A percentile compares a stretch with the other conserved stretches of the same genome.
These are phyloP conservation scores for Riptortus pedestris DNA, from an alignment of 1,140 invertebrate genomes.

Conservation along the genomic window DNA sequence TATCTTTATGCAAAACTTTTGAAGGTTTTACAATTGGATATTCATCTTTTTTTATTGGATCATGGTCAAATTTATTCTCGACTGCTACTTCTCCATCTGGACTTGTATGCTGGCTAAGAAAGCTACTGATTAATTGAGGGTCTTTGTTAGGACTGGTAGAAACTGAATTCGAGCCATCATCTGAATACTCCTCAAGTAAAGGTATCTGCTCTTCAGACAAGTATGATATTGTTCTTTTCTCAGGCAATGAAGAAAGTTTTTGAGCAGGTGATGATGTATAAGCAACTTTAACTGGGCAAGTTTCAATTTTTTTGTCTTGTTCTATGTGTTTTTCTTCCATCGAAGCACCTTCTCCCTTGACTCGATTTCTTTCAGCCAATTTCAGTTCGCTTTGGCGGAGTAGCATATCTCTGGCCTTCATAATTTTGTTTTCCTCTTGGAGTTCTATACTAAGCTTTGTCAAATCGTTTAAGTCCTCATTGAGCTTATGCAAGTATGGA, in stretches of 20 bases:
- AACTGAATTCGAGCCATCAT: slow-evolving; percentile 14
- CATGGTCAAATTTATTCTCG: background rate
- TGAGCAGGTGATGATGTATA: background rate
- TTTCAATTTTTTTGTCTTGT: slow-evolving; percentile 9
- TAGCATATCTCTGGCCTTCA: slow-evolving; percentile 19
- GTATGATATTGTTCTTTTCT: slow-evolving; percentile 9
- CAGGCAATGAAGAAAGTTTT: background rate
- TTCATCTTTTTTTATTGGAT: background rate
- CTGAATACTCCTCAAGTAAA: slow-evolving; percentile 22
- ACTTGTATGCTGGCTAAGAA: background rate
- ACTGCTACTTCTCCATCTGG: background rate
- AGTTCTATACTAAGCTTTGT: slow-evolving; percentile 47
- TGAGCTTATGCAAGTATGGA: slow-evolving; percentile 45
- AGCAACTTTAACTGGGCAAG: background rate
- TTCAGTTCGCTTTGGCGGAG: slow-evolving; percentile 17
- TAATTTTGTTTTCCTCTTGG: slow-evolving; percentile 35
- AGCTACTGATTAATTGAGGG: background rate
- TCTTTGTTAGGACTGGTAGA: slow-evolving; percentile 1
- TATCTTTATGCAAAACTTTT: background rate
- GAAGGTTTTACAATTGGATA: background rate
- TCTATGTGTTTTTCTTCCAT: slow-evolving; percentile 27
- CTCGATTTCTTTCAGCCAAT: slow-evolving; percentile 5
- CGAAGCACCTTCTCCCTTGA: slow-evolving; percentile 26
- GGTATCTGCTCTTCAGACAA: slow-evolving; percentile 25
- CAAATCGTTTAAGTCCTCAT: slow-evolving; percentile 45